Percentiles rank a stretch among this genome's conserved stretches.
Evolutionary conservation across 2,797 vertebrate species (phyloP).

Genomic region (Fundulus diaphanus): DNA sequence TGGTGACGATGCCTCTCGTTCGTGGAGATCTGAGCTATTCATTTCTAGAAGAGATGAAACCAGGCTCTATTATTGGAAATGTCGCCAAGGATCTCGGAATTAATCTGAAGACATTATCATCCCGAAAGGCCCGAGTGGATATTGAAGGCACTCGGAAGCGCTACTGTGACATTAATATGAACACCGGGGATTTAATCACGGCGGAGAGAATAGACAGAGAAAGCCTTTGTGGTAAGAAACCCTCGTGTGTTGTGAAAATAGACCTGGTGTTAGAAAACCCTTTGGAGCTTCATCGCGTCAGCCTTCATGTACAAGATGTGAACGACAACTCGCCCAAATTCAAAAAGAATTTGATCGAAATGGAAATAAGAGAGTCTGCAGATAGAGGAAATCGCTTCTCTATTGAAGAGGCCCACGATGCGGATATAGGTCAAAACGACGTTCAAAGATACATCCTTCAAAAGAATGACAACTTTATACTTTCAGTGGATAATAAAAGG

Average conservation of each 20-base stretch:
- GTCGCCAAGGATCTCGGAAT: constrained; percentile 55
- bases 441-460: constrained; percentile 76
- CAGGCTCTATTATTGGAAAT: constrained; percentile 15
- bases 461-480: constrained; percentile 65
- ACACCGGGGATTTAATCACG: constrained; percentile 66
- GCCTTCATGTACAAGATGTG: constrained; percentile 80
- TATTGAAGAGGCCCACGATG: constrained; percentile 72
- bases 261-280: constrained; percentile 82
- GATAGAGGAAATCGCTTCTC: constrained; percentile 61
- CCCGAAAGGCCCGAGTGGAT: constrained; percentile 64
- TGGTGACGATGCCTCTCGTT: constrained; percentile 24
- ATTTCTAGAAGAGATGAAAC: constrained; percentile 57
- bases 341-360: constrained; percentile 62
- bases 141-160: constrained; percentile 33
- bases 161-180: constrained; percentile 63
- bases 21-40: constrained; percentile 64
- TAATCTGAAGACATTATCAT: constrained; percentile 36
- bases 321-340: constrained; percentile 85
- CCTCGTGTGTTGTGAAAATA: constrained; percentile 70
- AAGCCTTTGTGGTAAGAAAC: constrained; percentile 67
- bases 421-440: constrained; percentile 72
- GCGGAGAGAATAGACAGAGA: constrained; percentile 76
- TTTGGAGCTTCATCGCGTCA: constrained; percentile 70
- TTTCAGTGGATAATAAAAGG: constrained; percentile 47
- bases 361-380: constrained; percentile 72